These are phyloP conservation scores for Maniola jurtina DNA, from an alignment of 1,140 invertebrate genomes.

Conservation along the genomic window DNA sequence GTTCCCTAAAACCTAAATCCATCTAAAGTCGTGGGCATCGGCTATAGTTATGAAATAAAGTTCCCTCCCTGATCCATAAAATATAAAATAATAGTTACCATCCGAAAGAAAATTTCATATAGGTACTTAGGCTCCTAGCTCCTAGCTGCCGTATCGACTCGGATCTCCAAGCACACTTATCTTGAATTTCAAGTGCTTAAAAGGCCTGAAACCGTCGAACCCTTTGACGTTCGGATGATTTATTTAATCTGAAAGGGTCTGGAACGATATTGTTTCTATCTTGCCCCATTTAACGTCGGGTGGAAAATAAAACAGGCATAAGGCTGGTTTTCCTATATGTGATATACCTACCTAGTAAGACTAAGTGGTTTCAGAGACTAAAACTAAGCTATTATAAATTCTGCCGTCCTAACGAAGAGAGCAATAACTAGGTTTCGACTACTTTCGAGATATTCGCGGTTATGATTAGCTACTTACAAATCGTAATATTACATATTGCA, in stretches of 20 bases:
- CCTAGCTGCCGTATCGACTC: neutral
- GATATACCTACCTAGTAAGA: too few species aligned
- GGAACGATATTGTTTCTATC: conserved; percentile 15
- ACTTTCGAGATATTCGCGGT: too few species aligned
- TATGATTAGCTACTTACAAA: too few species aligned
- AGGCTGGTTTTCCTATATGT: neutral
- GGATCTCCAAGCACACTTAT: conserved; percentile 11
- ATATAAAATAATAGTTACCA: neutral
- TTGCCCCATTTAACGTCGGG: conserved; percentile 5
- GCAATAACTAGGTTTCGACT: too few species aligned
- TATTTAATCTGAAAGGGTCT: conserved; percentile 19
- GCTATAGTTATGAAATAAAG: too few species aligned
- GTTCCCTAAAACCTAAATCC: too few species aligned
- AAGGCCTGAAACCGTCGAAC: conserved; percentile 15
- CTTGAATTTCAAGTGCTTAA: conserved; percentile 17
- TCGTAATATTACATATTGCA: too few species aligned
- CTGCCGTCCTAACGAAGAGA: too few species aligned
- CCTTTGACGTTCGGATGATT: conserved; percentile 18
- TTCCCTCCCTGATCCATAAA: neutral
- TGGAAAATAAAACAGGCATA: conserved; percentile 9
- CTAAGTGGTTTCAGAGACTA: too few species aligned
- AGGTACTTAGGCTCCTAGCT: too few species aligned
- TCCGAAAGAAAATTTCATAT: neutral
- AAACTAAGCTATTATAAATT: too few species aligned
- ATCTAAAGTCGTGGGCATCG: too few species aligned